Base-by-base conservation (phyloP, 2,888 invertebrate species). In the Athalia cordata region DNA sequence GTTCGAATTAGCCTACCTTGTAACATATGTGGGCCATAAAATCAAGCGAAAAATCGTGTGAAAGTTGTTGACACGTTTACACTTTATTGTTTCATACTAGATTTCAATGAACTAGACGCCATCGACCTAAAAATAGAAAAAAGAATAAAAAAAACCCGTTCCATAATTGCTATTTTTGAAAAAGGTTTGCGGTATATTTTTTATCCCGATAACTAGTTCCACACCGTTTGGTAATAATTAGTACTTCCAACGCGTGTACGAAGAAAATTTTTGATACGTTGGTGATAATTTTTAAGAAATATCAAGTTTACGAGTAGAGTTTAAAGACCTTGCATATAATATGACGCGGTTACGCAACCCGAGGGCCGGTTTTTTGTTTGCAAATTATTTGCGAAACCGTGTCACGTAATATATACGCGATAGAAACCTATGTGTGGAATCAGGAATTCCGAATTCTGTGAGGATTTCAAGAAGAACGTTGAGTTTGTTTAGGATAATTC, bases 401-500 rank as follows among this genome's bases (percentile, higher is more conserved):
- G 29, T 29, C 29, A 29, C 29, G 29, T 29, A 29, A 29, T 29
- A 29, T 29, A 29, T 29, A 2, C 29, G 29, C 2, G 29, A 29
- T 29, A 29, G 29, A 29, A 29, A 29, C 29, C 29, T 29, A 29
- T 29, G 29, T 29, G 29, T 29, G 29, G 29, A 29, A 29, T 29
- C 29, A 29, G 29, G 29, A 29, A 62, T 62, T 43, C 9, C 62
- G 9, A 43, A 62, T 43, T 62, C 15, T 9, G 9, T 62, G 29
- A 29, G 29, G 29, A 29, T 29, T 29, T 29, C 29, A 29, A 62
- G 8, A 62, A 7, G 6, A 13, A 5, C 4, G 13, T 4, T 1
- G 43, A 62, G 43, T 62, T 62, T 62, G 43, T 29, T 29, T 9
- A 43, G 62, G 15, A 43, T 62, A 62, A 62, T 62, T 62, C 62